Evolutionary conservation across 2,113 vertebrate genomes (phyloP).

Genomic region (Cyphomyrus plagiostoma): DNA sequence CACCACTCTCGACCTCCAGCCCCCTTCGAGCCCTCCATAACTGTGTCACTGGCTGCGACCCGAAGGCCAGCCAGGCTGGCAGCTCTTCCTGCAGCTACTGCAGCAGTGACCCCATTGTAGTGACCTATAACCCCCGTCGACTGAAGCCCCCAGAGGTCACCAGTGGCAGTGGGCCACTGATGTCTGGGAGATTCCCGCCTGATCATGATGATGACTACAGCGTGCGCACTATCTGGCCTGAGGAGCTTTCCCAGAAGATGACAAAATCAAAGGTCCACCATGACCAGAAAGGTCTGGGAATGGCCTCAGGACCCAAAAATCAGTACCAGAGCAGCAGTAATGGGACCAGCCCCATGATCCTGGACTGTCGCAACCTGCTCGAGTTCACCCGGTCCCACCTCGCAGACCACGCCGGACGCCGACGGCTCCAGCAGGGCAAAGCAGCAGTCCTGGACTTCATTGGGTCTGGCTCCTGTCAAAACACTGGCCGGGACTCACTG

Average conservation of each 20-base stretch:
- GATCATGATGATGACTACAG: constrained; percentile 65
- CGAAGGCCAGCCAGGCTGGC: constrained; percentile 64
- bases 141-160: constrained; percentile 50
- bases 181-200: constrained; percentile 37
- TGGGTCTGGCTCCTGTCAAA: constrained; percentile 39
- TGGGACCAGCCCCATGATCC: constrained; percentile 49
- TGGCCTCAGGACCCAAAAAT: constrained; percentile 39
- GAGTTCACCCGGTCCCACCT: constrained; percentile 55
- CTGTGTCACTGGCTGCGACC: constrained; percentile 66
- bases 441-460: constrained; percentile 68
- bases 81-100: constrained; percentile 77
- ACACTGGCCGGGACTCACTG: constrained; percentile 55
- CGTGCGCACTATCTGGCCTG: constrained; percentile 71
- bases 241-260: constrained; percentile 72
- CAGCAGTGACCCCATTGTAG: constrained; percentile 78
- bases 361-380: constrained; percentile 70
- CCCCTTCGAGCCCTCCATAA: constrained; percentile 63
- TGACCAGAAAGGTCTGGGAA: constrained; percentile 42
- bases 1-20: constrained; percentile 56
- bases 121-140: constrained; percentile 67
- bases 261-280: constrained; percentile 56
- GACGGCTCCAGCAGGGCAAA: constrained; percentile 65
- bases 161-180: constrained; percentile 40
- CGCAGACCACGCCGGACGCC: constrained; percentile 56
- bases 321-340: constrained; percentile 41